Evolutionary conservation across 2,797 vertebrate genomes (phyloP), one percentile per base, ranked within the genome.

Genomic region (Pelochelys cantorii): DNA sequence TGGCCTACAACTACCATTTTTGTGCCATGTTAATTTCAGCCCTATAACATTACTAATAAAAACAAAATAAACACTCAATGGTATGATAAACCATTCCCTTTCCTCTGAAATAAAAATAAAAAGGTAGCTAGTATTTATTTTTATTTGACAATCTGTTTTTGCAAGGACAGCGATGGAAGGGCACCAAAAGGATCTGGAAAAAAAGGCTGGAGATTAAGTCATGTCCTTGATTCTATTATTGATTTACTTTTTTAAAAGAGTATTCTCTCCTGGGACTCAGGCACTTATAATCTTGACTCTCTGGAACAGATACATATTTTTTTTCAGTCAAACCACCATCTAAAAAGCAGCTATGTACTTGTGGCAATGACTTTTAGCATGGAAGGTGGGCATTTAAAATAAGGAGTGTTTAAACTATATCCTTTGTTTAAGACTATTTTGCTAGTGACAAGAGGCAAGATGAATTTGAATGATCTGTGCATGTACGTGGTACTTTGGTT

Each of bases 241-340:
- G 17, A 4, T 59, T 23, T n/a, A n/a, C 3, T 14, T 56, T 27
- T 56, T 80, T 48, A 48, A n/a, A 0, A n/a, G 0, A 42, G 2
- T 2, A 80, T 65, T 68, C 4, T 84, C 22, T 59, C n/a, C 22
- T 90, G 48, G 34, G 29, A 74, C 81, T 20, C 18, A 90, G 34
- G 20, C 14, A 14, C 34, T 55, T 68, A 27, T 74, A 52, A 57
- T 57, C 37, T 83, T 29, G 74, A 77, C 7, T 48, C 13, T 77
- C 5, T 84, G 34, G 29, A 84, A 29, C 4, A 80, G 18, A 71
- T n/a, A 17, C 1, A 31, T 59, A 1, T 54, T 77, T 68, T 57
- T 42, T 88, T 65, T 68, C n/a, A 86, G 85, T 81, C 53, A 78
- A 83, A 59, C 14, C 74, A 48, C 34, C 10, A 11, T 88, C 52